A percentile compares a stretch with the other conserved stretches of the same genome.
Conservation (phyloP, 1,140 invertebrate species). For the Drosophila kohkoa region DNA sequence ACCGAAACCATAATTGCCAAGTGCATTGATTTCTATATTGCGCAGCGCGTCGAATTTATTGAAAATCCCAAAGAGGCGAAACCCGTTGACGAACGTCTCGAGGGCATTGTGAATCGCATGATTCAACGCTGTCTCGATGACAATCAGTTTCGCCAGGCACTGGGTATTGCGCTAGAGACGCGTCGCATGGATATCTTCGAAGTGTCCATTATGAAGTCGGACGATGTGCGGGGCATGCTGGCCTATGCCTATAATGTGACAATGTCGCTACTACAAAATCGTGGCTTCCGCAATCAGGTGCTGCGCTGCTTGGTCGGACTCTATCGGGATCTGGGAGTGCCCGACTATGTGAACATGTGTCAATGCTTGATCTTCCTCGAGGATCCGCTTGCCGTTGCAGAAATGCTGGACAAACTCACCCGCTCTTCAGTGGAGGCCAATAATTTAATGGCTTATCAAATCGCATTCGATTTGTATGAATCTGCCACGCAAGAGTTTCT, state of each 20-base stretch:
- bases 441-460: constrained; percentile 98
- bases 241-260: constrained; percentile 97
- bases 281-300: constrained; percentile 95
- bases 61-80: constrained; percentile 88
- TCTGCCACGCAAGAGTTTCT: constrained; percentile 99
- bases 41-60: constrained; percentile 90
- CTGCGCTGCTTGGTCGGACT: constrained; percentile 95
- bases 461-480: constrained; percentile 99
- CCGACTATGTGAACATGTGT: constrained; percentile 98
- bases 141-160: constrained; percentile 96
- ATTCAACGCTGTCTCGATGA: constrained; percentile 98
- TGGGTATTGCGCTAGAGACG: constrained; percentile 97
- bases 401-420: constrained; percentile 95
- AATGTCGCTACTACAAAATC: constrained; percentile 97
- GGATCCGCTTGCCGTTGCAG: constrained; percentile 95
- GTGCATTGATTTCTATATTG: constrained; percentile 97
- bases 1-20: constrained; percentile 98
- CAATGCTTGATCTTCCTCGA: constrained; percentile 98
- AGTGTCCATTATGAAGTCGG: constrained; percentile 94
- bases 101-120: constrained; percentile 98
- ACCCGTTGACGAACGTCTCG: constrained; percentile 94
- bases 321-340: constrained; percentile 93
- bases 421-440: constrained; percentile 90
- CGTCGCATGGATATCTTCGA: constrained; percentile 98
- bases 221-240: constrained; percentile 96